Evolutionary conservation across 2,797 vertebrate species (phyloP), one percentile per base, ranked within the genome.

Genomic region (Nasua narica): DNA sequence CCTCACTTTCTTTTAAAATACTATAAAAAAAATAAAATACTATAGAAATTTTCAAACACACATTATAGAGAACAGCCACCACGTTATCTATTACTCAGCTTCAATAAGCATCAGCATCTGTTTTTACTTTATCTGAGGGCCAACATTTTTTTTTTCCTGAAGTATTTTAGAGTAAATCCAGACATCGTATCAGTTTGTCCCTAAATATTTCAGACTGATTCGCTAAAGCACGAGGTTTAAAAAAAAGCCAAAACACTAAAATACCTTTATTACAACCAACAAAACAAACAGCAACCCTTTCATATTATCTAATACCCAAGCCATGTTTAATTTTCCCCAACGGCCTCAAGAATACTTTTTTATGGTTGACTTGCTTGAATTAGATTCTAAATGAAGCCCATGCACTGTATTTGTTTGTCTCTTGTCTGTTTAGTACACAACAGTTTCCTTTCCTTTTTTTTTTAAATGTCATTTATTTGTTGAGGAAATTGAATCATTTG

Each of bases 91-190:
- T 76, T 77, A 82, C 23, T 23, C 29, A 43, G 18, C 11, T 77
- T 78, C 40, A 72, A 87, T 69, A 58, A 83, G 46, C 37, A 77
- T 56, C 74, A 97, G 48, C 27, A 72, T n/a, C 69, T 91, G 43
- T 46, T 87, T 56, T 87, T 60, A 87, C 85, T 74, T 94, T 72
- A 93, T 81, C 46, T 54, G 87, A 87, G 29, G 9, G 11, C 50
- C 69, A 19, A 72, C 2, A 54, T 62, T 74, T 72, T 87, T 74
- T 77, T 65, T 79, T 85, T 32, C 62, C n/a, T 83, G 11, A 40
- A 81, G 16, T 86, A 83, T 77, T 96, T 95, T 88, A 91, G 93
- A 88, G 62, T 90, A 94, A 87, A 91, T 84, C 78, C 23, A 96
- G 62, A 81, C 1, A 76, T 76, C 32, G 29, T 69, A 87, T 60